These are phyloP conservation scores for Lepidurus apus DNA, from an alignment of 1,140 invertebrate genomes.

Conservation along the genomic window DNA sequence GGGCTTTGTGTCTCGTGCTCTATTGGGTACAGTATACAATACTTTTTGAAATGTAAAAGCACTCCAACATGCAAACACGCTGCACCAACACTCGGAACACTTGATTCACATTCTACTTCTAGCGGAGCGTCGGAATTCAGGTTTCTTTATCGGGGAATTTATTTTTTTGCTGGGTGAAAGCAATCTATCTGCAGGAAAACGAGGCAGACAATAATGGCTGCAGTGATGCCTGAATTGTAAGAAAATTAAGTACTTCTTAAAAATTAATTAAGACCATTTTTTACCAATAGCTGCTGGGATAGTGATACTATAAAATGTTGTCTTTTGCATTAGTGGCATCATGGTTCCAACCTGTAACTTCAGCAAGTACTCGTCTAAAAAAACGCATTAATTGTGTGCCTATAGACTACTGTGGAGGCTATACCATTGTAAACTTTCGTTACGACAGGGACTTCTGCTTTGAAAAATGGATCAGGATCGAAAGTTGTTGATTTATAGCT, in stretches of 20 bases:
- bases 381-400: not conserved
- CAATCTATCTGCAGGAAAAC: not conserved
- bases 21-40: no score
- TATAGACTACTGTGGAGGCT: not conserved
- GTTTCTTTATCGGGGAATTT: no score
- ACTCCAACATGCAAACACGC: no score
- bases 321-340: not conserved
- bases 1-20: no score
- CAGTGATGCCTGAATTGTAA: not conserved
- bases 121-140: no score
- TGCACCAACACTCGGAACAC: no score
- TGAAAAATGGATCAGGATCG: not conserved
- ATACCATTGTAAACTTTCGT: not conserved
- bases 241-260: not conserved
- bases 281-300: constrained; percentile 1
- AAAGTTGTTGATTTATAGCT: not conserved
- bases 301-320: not conserved
- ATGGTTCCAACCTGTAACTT: not conserved
- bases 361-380: not conserved
- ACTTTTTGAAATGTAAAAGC: no score
- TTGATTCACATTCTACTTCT: no score
- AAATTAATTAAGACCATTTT: no score
- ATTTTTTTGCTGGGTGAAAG: not conserved
- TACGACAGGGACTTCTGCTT: not conserved
- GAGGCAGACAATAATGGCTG: not conserved